Evolutionary conservation across 35 echinoderm and acorn worm species (phyloP).

Genomic region (Apostichopus japonicus): DNA sequence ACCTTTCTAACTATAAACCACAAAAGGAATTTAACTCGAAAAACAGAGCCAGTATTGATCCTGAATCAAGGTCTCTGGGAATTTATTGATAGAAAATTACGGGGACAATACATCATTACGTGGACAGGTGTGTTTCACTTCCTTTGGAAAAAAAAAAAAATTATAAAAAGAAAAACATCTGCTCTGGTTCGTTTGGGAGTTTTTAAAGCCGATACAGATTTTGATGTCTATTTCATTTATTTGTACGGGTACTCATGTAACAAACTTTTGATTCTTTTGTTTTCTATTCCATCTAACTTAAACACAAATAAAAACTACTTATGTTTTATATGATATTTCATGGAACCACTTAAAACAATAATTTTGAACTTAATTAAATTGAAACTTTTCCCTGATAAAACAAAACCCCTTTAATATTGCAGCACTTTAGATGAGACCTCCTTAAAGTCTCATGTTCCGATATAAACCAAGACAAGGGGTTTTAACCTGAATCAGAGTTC

Average conservation of each 20-base stretch:
- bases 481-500: too few species aligned
- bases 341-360: too few species aligned
- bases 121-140: not conserved
- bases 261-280: not conserved
- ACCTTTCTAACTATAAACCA: not conserved
- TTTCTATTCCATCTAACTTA: not conserved
- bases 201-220: not conserved
- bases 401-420: too few species aligned
- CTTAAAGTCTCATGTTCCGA: too few species aligned
- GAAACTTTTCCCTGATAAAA: too few species aligned
- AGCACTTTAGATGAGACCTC: too few species aligned
- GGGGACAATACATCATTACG: not conserved
- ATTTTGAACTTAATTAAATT: too few species aligned
- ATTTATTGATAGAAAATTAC: slow-evolving; percentile 12
- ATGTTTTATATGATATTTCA: not conserved
- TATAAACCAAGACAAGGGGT: too few species aligned
- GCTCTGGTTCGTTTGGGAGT: not conserved
- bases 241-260: not conserved
- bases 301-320: not conserved
- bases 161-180: not conserved
- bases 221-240: too few species aligned
- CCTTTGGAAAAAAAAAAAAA: not conserved
- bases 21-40: not conserved
- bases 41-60: not conserved
- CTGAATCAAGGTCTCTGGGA: not conserved